Evolutionary conservation across 2,797 vertebrate species (phyloP).

Genomic region (Siniperca obscura): DNA sequence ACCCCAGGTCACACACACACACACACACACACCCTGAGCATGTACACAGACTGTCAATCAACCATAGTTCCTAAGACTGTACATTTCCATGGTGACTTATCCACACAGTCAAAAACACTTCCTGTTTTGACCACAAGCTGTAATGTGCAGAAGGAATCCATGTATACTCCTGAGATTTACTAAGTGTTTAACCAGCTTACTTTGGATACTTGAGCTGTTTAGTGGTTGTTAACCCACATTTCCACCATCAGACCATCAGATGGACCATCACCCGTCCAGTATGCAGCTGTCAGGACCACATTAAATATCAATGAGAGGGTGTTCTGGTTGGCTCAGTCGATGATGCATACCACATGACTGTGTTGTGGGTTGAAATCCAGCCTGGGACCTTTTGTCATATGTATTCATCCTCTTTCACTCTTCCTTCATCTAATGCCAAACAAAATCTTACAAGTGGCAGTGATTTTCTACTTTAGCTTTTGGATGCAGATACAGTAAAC

Average conservation of each 20-base stretch:
- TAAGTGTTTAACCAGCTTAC: neutral
- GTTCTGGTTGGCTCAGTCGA: conserved; percentile 25
- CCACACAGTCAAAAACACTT: conserved; percentile 53
- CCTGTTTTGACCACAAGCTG: conserved; percentile 32
- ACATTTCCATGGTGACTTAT: conserved; percentile 61
- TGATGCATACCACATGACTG: conserved; percentile 13
- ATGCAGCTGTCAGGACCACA: conserved; percentile 29
- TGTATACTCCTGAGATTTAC: neutral
- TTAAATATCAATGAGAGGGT: conserved; percentile 35
- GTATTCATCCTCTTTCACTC: neutral
- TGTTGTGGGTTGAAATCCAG: conserved; percentile 22
- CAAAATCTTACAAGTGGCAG: neutral
- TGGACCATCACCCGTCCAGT: neutral
- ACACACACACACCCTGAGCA: conserved; percentile 44
- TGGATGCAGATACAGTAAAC: neutral
- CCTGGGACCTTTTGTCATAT: neutral
- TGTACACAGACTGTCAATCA: conserved; percentile 47
- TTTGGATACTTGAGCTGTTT: neutral
- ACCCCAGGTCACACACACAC: conserved; percentile 28
- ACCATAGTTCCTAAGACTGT: conserved; percentile 43
- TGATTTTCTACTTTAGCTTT: neutral
- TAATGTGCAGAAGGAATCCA: neutral
- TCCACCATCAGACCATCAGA: neutral
- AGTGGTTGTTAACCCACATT: neutral
- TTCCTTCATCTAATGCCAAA: conserved; percentile 22